Base-by-base conservation (phyloP, 2,113 vertebrate genomes). In the Zosterops hypoxanthus region DNA sequence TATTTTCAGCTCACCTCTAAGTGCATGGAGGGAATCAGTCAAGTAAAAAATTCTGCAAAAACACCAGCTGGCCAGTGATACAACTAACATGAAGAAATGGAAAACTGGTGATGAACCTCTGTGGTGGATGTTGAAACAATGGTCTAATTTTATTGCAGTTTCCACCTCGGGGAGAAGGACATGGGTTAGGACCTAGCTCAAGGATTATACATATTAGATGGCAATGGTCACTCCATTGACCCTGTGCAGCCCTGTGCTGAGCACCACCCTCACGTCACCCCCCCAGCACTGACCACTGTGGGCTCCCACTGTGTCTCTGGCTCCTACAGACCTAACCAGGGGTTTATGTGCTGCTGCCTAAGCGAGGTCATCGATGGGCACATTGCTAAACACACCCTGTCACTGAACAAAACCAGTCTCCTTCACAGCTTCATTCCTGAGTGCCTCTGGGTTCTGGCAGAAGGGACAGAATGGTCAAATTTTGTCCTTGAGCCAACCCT, bases 11-110 rank as follows among this genome's bases (percentile, higher is more conserved):
- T 90, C 79, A 75, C 52, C 69, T 59, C 15, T 50, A 94, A 84
- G n/a, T 14, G 33, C 50, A 87, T 7, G 21, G 65, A 90, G 73
- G 65, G 92, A 89, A 34, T 92, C 69, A 82, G 91, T 75, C 77
- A 95, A 88, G 80, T 90, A 73, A 88, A 93, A 94, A 59, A 75
- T 34, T 83, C 89, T 77, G 50, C 63, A 83, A 70, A 92, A 94
- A 77, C 91, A 94, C 47, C 69, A 83, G 80, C 73, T 96, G 88
- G 76, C 57, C 92, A 76, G 29, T 34, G 47, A 59, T 31, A 92
- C 24, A 80, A 33, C 18, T 50, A 90, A 76, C 50, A 77, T 0
- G 2, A 69, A 81, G 68, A 86, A 88, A 86, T 6, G 10, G 44
- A 76, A 91, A 79, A 46, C 42, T 69, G 34, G 29, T 75, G 57